phyloP scores from a whole-genome alignment of 2,797 vertebrate species.

The Sardinella longiceps region DNA sequence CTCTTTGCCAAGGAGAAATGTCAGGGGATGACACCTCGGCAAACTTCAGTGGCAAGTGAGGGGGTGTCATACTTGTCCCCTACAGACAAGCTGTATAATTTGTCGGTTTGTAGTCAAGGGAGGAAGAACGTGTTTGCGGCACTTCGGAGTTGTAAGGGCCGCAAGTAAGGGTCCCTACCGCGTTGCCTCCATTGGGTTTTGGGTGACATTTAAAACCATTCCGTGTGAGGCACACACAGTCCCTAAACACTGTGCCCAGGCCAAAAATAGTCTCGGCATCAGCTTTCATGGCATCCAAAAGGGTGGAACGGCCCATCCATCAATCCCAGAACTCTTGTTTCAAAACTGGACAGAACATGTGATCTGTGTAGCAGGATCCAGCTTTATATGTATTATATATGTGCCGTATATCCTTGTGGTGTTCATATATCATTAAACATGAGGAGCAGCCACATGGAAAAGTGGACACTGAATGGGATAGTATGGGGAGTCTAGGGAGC shows the following conservation, averaged over 20 bases:
- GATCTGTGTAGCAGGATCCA: background rate
- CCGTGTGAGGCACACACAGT: slow-evolving; percentile 32
- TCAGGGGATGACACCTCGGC: background rate
- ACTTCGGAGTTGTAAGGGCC: background rate
- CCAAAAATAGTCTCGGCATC: slow-evolving; percentile 27
- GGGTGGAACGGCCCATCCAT: slow-evolving; percentile 19
- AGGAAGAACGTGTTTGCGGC: background rate
- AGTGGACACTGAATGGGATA: background rate
- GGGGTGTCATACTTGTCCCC: background rate
- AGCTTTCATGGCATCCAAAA: slow-evolving; percentile 27
- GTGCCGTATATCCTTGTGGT: background rate
- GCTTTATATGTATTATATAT: background rate
- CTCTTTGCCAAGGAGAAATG: background rate
- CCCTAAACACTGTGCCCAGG: slow-evolving; percentile 30
- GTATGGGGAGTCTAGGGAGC: background rate
- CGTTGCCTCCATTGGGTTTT: background rate
- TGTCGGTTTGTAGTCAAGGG: background rate
- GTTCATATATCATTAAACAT: background rate
- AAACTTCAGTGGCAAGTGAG: background rate
- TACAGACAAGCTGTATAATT: background rate
- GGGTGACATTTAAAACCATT: slow-evolving; percentile 16
- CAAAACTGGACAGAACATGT: slow-evolving; percentile 22
- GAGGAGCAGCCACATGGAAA: slow-evolving; percentile 1
- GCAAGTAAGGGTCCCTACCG: background rate
- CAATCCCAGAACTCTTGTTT: background rate